Conservation (phyloP, 2,797 vertebrate species). For the Atherinosoma microstoma region DNA sequence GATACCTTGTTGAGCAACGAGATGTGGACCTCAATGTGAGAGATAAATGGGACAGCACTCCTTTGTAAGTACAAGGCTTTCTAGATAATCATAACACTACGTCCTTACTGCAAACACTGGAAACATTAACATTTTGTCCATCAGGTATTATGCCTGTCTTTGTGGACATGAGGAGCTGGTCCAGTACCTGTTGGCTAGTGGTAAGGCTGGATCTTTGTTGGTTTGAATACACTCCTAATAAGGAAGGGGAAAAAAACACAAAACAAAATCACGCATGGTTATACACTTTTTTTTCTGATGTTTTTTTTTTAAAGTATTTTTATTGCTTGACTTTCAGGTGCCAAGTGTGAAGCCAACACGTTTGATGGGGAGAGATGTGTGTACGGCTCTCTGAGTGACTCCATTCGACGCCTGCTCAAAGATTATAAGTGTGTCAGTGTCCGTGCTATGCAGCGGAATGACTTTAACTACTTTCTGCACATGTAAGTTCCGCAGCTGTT, state of each 20-base stretch:
- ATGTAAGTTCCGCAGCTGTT: conserved; percentile 78
- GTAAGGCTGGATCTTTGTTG: conserved; percentile 79
- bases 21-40: conserved; percentile 96
- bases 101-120: neutral
- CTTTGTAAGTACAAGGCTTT: conserved; percentile 87
- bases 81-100: neutral
- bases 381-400: conserved; percentile 92
- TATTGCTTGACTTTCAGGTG: conserved; percentile 79
- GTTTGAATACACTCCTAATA: neutral
- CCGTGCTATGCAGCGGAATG: conserved; percentile 90
- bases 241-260: too few relatives aligned
- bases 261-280: too few relatives aligned
- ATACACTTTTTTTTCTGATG: neutral
- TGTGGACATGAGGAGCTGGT: conserved; percentile 97
- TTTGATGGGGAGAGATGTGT: conserved; percentile 96
- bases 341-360: conserved; percentile 96
- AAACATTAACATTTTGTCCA: conserved; percentile 10
- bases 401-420: conserved; percentile 90
- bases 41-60: conserved; percentile 98
- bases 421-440: conserved; percentile 94
- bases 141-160: conserved; percentile 95
- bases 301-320: neutral
- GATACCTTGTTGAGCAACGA: conserved; percentile 95
- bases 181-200: conserved; percentile 93
- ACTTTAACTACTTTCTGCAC: conserved; percentile 93